A percentile compares a stretch with the other conserved stretches of the same genome.
Conservation (phyloP, 2,888 invertebrate species). For the Timema cristinae region DNA sequence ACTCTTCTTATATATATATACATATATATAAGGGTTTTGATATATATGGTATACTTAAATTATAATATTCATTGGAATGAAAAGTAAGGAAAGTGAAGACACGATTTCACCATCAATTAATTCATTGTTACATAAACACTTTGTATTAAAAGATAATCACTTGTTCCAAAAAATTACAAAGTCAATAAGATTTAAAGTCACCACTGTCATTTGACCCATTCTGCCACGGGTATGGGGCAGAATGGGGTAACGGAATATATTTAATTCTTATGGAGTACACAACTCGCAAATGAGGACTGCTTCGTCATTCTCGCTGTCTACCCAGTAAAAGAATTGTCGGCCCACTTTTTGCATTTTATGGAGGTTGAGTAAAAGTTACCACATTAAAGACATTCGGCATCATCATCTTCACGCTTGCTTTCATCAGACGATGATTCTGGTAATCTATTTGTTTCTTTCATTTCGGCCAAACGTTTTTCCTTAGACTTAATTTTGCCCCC, state of each 20-base stretch:
- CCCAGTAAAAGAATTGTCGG: constrained; percentile 26
- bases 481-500: too few species aligned
- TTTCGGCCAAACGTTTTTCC: too few species aligned
- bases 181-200: too few species aligned
- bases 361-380: constrained; percentile 23
- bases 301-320: constrained; percentile 27
- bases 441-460: not conserved
- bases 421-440: not conserved
- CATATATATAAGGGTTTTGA: too few species aligned
- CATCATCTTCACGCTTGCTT: not conserved
- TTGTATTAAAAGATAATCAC: not conserved
- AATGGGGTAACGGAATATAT: constrained; percentile 5
- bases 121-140: not conserved
- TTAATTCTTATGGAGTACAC: not conserved
- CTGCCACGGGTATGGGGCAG: not conserved
- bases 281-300: constrained; percentile 9
- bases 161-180: not conserved
- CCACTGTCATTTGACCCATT: not conserved
- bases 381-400: constrained; percentile 21
- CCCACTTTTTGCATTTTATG: constrained; percentile 19
- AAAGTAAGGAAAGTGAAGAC: not conserved
- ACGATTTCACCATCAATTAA: not conserved
- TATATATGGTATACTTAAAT: not conserved
- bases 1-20: too few species aligned
- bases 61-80: not conserved